A percentile compares a stretch with the other conserved stretches of the same genome.
These are phyloP conservation scores for Helicoverpa assulta DNA, from an alignment of 2,888 invertebrate genomes.

Conservation along the genomic window DNA sequence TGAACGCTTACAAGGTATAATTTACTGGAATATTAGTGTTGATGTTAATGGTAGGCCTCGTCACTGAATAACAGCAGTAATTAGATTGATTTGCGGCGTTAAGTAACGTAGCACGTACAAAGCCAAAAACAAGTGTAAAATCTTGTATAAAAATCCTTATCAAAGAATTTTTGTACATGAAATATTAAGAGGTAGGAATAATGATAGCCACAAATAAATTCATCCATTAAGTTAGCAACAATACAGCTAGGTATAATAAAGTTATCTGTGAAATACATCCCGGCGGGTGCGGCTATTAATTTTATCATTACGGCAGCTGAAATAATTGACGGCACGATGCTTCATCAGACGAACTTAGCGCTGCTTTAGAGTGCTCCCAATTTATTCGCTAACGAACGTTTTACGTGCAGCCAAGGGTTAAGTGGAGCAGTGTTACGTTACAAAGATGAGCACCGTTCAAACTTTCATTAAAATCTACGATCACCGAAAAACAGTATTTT, in stretches of 20 bases:
- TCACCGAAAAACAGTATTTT: background rate
- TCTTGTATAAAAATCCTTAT: background rate
- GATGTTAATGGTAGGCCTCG: conserved; percentile 6
- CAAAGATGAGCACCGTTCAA: conserved; percentile 2
- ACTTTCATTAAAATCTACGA: conserved; percentile 3
- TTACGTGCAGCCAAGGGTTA: conserved; percentile 30
- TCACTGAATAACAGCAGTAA: background rate
- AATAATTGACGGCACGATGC: conserved; percentile 55
- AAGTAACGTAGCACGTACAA: too few relatives aligned
- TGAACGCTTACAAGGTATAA: conserved; percentile 24
- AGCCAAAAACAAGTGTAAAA: too few relatives aligned
- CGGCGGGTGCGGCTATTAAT: conserved; percentile 41
- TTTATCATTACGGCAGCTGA: conserved; percentile 41
- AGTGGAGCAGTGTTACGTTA: conserved; percentile 23
- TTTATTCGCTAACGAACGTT: conserved; percentile 47
- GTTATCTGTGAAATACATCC: conserved; percentile 29
- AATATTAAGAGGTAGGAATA: conserved; percentile 4
- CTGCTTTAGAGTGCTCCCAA: conserved; percentile 35
- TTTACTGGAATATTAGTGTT: conserved; percentile 17
- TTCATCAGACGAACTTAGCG: conserved; percentile 44
- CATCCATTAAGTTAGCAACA: conserved; percentile 35
- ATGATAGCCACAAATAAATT: conserved; percentile 28
- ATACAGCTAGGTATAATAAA: conserved; percentile 33
- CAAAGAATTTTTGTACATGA: too few relatives aligned
- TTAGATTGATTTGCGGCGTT: background rate